Conservation (phyloP, 2,888 invertebrate genomes). For the Aporophyla lueneburgensis region DNA sequence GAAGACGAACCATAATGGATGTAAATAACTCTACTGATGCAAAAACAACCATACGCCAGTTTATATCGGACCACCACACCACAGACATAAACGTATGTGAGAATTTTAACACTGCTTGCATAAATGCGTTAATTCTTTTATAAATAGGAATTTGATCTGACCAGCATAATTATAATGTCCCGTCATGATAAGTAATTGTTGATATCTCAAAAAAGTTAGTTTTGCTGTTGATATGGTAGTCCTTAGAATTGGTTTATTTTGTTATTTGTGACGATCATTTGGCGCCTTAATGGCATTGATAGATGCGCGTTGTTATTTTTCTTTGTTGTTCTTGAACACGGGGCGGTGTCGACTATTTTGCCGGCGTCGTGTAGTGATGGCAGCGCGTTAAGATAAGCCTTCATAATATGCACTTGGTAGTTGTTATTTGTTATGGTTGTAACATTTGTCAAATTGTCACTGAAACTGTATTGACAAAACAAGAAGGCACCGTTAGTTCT, state of each 20-base stretch:
- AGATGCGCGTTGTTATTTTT: not conserved
- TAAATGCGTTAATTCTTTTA: slow-evolving; percentile 33
- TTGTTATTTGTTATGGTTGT: too few relatives aligned
- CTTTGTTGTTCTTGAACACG: too few relatives aligned
- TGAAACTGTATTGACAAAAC: not conserved
- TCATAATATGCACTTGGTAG: too few relatives aligned
- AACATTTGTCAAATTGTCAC: not conserved
- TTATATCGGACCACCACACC: slow-evolving; percentile 41
- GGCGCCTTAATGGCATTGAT: not conserved
- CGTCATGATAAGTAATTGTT: not conserved
- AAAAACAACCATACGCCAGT: slow-evolving; percentile 19
- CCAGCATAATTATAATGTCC: not conserved
- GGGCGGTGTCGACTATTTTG: too few relatives aligned
- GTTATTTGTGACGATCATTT: not conserved
- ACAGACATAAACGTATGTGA: slow-evolving; percentile 43
- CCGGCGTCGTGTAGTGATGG: not conserved
- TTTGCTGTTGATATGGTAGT: not conserved
- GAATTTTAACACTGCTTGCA: slow-evolving; percentile 34
- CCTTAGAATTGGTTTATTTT: too few relatives aligned
- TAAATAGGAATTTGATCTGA: slow-evolving; percentile 26
- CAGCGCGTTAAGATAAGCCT: too few relatives aligned
- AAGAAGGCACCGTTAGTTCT: not conserved
- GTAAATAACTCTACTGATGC: slow-evolving; percentile 36
- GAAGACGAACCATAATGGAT: slow-evolving; percentile 52
- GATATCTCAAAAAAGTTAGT: not conserved